phyloP scores from a whole-genome alignment of 2,888 invertebrate species.

The Drosophila trichaetosa region DNA sequence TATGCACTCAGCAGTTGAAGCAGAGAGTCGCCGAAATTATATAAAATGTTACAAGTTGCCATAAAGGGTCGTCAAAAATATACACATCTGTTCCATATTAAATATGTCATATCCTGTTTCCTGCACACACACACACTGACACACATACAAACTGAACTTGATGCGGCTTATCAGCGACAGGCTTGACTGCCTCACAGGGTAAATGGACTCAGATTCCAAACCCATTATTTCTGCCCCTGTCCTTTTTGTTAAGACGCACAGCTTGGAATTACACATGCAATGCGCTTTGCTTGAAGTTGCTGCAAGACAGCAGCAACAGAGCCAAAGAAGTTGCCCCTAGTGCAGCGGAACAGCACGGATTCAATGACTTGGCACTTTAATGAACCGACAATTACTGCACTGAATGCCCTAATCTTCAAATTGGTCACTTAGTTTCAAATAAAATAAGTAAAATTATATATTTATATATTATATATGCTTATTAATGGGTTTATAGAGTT shows the following conservation, averaged over 20 bases:
- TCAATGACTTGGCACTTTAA: slow-evolving; percentile 28
- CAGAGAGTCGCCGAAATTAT: slow-evolving; percentile 38
- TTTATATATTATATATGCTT: too few relatives aligned
- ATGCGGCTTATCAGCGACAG: slow-evolving; percentile 62
- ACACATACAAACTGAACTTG: slow-evolving; percentile 16
- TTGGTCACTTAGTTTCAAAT: neutral
- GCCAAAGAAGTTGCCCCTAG: slow-evolving; percentile 20
- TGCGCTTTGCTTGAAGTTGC: slow-evolving; percentile 16
- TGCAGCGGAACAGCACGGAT: slow-evolving; percentile 9
- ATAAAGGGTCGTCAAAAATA: slow-evolving; percentile 39
- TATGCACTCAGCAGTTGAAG: slow-evolving; percentile 45
- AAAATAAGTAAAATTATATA: neutral
- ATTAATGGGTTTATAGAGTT: neutral
- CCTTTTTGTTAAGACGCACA: slow-evolving; percentile 29
- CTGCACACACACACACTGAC: slow-evolving; percentile 54
- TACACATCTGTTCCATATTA: slow-evolving; percentile 80
- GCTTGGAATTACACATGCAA: slow-evolving; percentile 30
- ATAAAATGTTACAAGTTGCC: slow-evolving; percentile 42
- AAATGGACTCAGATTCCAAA: slow-evolving; percentile 23
- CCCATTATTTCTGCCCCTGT: slow-evolving; percentile 36
- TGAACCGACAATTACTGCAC: slow-evolving; percentile 13
- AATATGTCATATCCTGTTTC: slow-evolving; percentile 82
- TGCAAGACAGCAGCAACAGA: slow-evolving; percentile 25
- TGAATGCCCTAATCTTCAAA: slow-evolving; percentile 18
- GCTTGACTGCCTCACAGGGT: slow-evolving; percentile 40